Evolutionary conservation across 2,797 vertebrate species (phyloP).

Genomic region (Salmo trutta): DNA sequence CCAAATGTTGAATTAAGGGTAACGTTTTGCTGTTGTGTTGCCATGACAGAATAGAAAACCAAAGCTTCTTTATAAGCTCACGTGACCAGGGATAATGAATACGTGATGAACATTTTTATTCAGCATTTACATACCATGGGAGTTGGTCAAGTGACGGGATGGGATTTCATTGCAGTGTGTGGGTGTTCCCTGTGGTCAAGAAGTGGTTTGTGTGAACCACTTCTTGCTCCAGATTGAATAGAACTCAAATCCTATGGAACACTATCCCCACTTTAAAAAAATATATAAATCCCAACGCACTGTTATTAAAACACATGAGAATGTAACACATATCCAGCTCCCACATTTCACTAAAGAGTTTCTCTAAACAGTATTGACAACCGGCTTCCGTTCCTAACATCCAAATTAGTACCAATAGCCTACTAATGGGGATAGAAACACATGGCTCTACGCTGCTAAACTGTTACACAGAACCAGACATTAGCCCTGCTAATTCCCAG

Average conservation of each 20-base stretch:
- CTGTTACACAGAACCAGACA: conserved; percentile 14
- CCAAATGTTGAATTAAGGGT: conserved; percentile 65
- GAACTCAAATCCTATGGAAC: background rate
- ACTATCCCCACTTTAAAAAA: no score
- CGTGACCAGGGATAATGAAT: conserved; percentile 49
- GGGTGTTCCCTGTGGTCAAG: conserved; percentile 6
- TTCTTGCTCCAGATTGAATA: background rate
- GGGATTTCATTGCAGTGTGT: conserved; percentile 30
- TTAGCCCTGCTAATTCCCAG: conserved; percentile 19
- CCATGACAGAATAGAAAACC: conserved; percentile 42
- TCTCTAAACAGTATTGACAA: background rate
- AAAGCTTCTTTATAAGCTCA: conserved; percentile 33
- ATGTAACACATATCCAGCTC: background rate
- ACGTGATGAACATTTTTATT: conserved; percentile 46
- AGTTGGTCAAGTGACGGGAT: conserved; percentile 39
- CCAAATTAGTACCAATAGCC: background rate
- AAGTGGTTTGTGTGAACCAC: background rate
- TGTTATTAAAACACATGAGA: background rate
- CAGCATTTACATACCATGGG: conserved; percentile 32
- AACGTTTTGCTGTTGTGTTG: conserved; percentile 36
- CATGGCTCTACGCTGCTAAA: background rate
- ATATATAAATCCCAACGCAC: background rate
- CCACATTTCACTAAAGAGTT: background rate
- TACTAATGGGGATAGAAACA: background rate
- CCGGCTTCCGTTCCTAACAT: background rate